Base-by-base conservation (phyloP, 2,888 invertebrate species). In the Nudaria mundana region DNA sequence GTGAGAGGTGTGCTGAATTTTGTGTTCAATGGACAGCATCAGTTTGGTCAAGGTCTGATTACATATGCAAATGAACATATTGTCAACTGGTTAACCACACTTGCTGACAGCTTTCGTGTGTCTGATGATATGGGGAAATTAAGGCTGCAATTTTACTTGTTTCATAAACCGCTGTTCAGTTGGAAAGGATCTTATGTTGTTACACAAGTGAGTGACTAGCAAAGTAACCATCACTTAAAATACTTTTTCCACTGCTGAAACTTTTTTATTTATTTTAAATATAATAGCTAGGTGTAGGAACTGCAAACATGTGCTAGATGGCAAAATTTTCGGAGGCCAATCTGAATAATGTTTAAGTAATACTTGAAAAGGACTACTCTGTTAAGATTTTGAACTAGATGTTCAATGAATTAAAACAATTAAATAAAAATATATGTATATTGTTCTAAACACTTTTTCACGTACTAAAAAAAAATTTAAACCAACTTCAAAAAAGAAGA, bases 121-220 rank as follows among this genome's bases (percentile, higher is more conserved):
- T 95, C 98, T 14, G 98, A 98, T 84, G 98, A 98, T 70, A 97
- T 98, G 98, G 98, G 98, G 40, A 98, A 98, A 82, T 86, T 98
- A 38, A 91, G 97, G 63, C 90, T 97, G 52, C 98, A 98, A 77
- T 97, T 98, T 72, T 94, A 94, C 65, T 89, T 96, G 80, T 98
- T 98, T 77, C 97, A 98, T 76, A 96, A 95, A 74, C 98, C 98
- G 11, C 89, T 98, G 39, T 98, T 98, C 81, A 97, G 98, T 78
- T 98, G 98, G 98, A 98, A 98, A 86, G 98, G 98, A 46, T 98
- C 98, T 28, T 98, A 95, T 84, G 98, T 98, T 52, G 98, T 98
- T 6, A 97, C 98, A 50, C 97, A 97, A 93, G 97, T 97, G 66
- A 66, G 70, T 63, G 6, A 28, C n/a, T n/a, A n/a, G n/a, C n/a